phyloP scores from a whole-genome alignment of 2,113 vertebrate species.

The Lamprotornis superbus region DNA sequence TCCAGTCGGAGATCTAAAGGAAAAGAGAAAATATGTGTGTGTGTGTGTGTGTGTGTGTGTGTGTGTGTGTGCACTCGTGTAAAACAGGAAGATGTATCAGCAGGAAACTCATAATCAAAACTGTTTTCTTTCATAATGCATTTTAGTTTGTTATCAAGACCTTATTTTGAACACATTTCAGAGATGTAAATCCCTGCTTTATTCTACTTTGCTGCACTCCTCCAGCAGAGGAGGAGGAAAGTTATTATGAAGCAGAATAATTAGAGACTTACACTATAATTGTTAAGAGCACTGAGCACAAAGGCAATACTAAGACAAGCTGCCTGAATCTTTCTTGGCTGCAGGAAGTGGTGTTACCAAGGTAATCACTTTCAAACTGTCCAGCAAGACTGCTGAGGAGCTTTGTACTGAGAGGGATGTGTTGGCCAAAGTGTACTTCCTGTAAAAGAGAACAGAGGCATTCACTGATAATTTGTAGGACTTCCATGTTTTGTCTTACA shows the following conservation, averaged over 20 bases:
- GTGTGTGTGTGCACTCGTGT: neutral
- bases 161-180: constrained; percentile 2
- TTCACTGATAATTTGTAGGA: constrained; percentile 67
- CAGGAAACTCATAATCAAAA: constrained; percentile 28
- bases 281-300: constrained; percentile 28
- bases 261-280: constrained; percentile 6
- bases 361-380: constrained; percentile 56
- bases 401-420: constrained; percentile 22
- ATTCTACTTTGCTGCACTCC: constrained; percentile 14
- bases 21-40: neutral
- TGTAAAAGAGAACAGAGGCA: constrained; percentile 56
- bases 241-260: constrained; percentile 53
- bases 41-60: too few relatives aligned
- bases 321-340: constrained; percentile 13
- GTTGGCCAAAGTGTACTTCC: constrained; percentile 62
- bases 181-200: constrained; percentile 37
- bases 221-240: constrained; percentile 49
- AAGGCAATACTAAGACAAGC: constrained; percentile 44
- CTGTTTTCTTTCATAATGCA: constrained; percentile 11
- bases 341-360: constrained; percentile 60
- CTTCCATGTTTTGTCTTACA: constrained; percentile 78
- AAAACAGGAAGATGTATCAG: constrained; percentile 18
- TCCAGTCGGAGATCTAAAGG: neutral
- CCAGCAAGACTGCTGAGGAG: constrained; percentile 9
- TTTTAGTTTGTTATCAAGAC: neutral